Evolutionary conservation across 2,797 vertebrate genomes (phyloP), one percentile per base, ranked within the genome.

Genomic region (Hapalemur alaotrensis): DNA sequence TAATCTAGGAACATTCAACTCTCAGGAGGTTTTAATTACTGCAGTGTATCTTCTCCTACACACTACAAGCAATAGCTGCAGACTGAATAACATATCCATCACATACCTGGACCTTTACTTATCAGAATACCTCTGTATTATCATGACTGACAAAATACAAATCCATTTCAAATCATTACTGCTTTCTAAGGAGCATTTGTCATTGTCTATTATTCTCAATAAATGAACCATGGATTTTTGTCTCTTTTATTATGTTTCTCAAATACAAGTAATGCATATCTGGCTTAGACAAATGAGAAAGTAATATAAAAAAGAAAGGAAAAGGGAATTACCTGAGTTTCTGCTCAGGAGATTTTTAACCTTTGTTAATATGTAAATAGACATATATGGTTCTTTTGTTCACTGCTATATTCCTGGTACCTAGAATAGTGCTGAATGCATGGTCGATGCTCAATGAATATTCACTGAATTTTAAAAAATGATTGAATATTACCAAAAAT

Each of bases 161-260:
- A 95, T 87, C 75, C 82, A 86, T 72, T 89, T 86, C 86, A 94
- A 95, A 91, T 70, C 86, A 57, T 84, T 52, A 65, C 67, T 65
- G 32, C 82, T 91, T 94, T 85, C 80, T 70, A 94, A 96, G 63
- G 41, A 95, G 22, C 54, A 80, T 83, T 79, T 86, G 86, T 83
- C 96, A 30, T 22, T 83, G 73, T 59, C 5, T 57, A 52, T 91
- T 94, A 92, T 73, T 82, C 85, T 95, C 69, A 92, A 96, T 92
- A 96, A 96, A 95, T 54, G 81, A 98, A 94, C 73, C 96, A 82
- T 93, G 89, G 79, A 91, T 90, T 93, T 93, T 83, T 94, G 17
- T 86, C 73, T 95, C 75, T 92, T 93, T 88, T 79, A 81, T 94
- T 96, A 82, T 81, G 18, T 61, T 91, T 96, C 78, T 93, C 69